A percentile compares a stretch with the other conserved stretches of the same genome.
phyloP scores from a whole-genome alignment of 2,888 invertebrate species.

The Cheilosia grossa region DNA sequence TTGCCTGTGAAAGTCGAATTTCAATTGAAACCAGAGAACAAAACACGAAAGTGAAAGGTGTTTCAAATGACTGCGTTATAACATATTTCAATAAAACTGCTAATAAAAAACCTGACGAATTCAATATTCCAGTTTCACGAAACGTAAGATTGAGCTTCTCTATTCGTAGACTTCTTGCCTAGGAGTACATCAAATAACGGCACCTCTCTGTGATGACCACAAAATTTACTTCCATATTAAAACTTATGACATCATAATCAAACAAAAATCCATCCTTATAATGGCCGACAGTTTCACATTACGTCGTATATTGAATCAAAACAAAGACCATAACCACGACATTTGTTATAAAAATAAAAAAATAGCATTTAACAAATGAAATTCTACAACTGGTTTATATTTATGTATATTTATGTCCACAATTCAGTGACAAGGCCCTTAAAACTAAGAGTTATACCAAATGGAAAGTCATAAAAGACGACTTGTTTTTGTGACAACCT shows the following conservation, averaged over 20 bases:
- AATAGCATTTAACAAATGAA: constrained; percentile 45
- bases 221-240: neutral
- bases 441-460: constrained; percentile 59
- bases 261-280: neutral
- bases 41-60: no score
- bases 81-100: no score
- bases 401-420: constrained; percentile 46
- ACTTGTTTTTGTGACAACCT: constrained; percentile 50
- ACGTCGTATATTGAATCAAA: neutral
- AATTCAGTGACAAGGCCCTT: constrained; percentile 58
- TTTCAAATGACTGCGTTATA: no score
- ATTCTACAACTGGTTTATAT: constrained; percentile 42
- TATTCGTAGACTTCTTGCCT: no score
- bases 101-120: no score
- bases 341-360: constrained; percentile 17
- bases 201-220: no score
- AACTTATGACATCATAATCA: neutral
- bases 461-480: constrained; percentile 50
- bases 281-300: neutral
- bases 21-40: no score
- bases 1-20: no score
- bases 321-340: constrained; percentile 20
- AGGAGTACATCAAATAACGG: no score
- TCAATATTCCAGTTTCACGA: no score
- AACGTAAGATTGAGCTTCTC: no score